These are phyloP conservation scores for Spheniscus mendiculus DNA, from an alignment of 2,113 vertebrate species.

Conservation along the genomic window DNA sequence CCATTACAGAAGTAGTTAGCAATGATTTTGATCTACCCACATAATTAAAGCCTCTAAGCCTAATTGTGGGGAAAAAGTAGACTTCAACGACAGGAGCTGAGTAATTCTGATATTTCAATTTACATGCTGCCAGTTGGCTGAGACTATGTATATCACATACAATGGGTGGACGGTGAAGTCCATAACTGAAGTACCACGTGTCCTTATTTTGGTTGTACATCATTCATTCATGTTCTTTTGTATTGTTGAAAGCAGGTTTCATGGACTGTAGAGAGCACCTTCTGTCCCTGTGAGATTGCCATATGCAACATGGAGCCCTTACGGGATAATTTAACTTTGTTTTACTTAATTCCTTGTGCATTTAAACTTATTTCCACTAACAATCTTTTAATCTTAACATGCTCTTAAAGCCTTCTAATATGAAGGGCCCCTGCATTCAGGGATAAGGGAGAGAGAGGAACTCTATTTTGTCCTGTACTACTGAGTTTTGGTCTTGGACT, in stretches of 20 bases:
- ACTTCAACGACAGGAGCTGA: background rate
- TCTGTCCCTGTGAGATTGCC: background rate
- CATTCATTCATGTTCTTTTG: background rate
- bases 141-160: background rate
- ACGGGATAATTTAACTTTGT: background rate
- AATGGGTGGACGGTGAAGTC: background rate
- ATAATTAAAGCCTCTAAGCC: background rate
- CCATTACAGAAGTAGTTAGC: background rate
- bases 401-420: background rate
- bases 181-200: background rate
- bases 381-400: background rate
- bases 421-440: background rate
- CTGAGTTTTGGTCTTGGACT: background rate
- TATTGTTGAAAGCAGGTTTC: background rate
- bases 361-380: background rate
- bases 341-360: background rate
- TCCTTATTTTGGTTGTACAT: background rate
- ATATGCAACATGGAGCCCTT: background rate
- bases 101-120: conserved; percentile 15
- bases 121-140: background rate
- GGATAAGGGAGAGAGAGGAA: background rate
- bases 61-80: background rate
- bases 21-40: background rate
- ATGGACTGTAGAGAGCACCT: background rate
- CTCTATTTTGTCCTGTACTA: background rate